A percentile compares a stretch with the other conserved stretches of the same genome.
phyloP scores from a whole-genome alignment of 1,140 invertebrate species.

The Rhopalosiphum maidis region DNA sequence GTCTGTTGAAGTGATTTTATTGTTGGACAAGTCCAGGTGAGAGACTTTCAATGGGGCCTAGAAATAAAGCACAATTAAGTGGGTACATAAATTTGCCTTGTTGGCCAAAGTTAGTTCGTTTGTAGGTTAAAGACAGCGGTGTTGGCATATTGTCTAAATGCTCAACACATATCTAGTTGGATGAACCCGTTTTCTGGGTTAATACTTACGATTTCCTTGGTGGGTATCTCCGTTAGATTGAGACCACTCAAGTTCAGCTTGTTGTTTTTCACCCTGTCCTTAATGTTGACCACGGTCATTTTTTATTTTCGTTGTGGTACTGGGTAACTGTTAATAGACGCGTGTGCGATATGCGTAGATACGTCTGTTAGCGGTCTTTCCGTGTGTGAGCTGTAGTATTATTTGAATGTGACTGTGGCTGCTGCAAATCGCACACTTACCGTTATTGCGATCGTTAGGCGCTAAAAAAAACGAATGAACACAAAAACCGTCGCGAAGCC shows the following conservation, averaged over 20 bases:
- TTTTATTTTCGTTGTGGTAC: not conserved
- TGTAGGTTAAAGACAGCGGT: not conserved
- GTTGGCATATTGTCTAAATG: not conserved
- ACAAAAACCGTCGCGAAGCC: not conserved
- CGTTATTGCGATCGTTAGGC: not conserved
- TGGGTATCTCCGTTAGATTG: slow-evolving; percentile 36
- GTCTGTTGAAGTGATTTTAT: slow-evolving; percentile 39
- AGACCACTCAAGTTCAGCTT: slow-evolving; percentile 47
- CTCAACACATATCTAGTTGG: not conserved
- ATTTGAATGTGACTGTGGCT: not conserved
- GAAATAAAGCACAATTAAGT: not conserved
- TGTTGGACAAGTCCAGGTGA: slow-evolving; percentile 48
- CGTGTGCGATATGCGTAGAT: not conserved
- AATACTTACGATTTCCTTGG: slow-evolving; percentile 47
- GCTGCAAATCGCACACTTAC: not conserved
- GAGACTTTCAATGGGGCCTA: slow-evolving; percentile 38
- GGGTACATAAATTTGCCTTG: not conserved
- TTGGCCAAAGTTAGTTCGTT: not conserved
- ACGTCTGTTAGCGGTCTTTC: not conserved
- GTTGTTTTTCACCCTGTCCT: slow-evolving; percentile 49
- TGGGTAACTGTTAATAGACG: not conserved
- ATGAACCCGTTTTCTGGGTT: not conserved
- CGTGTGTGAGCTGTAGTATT: not conserved
- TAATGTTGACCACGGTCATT: slow-evolving; percentile 49
- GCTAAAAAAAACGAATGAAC: not conserved